A percentile compares a stretch with the other conserved stretches of the same genome.
phyloP scores from a whole-genome alignment of 2,113 vertebrate species.

The Asarcornis scutulata region DNA sequence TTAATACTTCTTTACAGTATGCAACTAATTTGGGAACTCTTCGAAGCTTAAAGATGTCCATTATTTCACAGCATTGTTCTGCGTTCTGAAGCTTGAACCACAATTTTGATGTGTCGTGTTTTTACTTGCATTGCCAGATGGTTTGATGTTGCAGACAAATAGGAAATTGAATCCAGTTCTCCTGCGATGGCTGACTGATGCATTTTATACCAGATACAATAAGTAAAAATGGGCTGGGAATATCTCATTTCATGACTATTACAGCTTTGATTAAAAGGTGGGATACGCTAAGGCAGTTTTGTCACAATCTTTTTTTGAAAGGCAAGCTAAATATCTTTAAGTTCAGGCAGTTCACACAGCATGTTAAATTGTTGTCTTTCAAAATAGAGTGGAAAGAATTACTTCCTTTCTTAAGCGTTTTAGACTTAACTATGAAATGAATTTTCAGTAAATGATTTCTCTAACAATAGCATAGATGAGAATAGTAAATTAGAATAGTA shows the following conservation, averaged over 20 bases:
- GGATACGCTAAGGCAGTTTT: neutral
- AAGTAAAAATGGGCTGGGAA: neutral
- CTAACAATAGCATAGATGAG: neutral
- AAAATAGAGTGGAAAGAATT: neutral
- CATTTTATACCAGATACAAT: neutral
- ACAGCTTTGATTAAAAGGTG: neutral
- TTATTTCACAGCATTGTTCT: neutral
- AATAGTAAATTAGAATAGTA: constrained; percentile 4
- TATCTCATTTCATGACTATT: neutral
- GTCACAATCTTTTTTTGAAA: constrained; percentile 30
- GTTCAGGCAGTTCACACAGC: neutral
- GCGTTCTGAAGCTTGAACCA: neutral
- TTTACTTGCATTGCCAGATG: neutral
- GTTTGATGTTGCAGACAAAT: neutral
- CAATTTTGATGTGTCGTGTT: neutral
- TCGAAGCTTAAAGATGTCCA: neutral
- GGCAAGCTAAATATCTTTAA: constrained; percentile 10
- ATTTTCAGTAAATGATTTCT: constrained; percentile 29
- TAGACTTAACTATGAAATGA: constrained; percentile 23
- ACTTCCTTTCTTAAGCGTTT: constrained; percentile 28
- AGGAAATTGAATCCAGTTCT: neutral
- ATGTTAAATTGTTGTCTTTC: neutral
- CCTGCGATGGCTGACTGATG: neutral
- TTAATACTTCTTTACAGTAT: neutral
- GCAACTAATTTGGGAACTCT: neutral